phyloP scores from a whole-genome alignment of 1,140 invertebrate genomes.

The Drosophila fuyamai region DNA sequence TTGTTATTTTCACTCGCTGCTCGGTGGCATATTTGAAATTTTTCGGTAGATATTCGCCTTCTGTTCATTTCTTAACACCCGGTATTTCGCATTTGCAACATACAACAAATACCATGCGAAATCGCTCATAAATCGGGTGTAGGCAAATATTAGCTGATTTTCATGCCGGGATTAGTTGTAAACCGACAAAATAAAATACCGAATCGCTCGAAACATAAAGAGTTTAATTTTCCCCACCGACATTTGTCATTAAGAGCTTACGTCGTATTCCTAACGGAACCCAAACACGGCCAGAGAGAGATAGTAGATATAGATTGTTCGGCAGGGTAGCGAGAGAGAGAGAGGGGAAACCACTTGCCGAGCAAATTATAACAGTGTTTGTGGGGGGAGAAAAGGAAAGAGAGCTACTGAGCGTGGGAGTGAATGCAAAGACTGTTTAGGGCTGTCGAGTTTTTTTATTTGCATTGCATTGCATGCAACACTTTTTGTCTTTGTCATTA shows the following conservation, averaged over 20 bases:
- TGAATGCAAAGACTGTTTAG: neutral
- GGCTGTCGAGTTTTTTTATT: neutral
- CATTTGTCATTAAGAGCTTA: conserved; percentile 27
- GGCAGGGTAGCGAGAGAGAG: neutral
- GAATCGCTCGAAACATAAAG: conserved; percentile 31
- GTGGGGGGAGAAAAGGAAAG: conserved; percentile 3
- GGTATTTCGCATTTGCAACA: conserved; percentile 74
- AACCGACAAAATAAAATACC: conserved; percentile 29
- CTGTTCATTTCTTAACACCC: conserved; percentile 66
- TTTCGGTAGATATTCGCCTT: conserved; percentile 51
- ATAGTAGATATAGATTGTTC: neutral
- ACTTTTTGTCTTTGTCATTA: too few species aligned
- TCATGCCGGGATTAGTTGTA: conserved; percentile 27
- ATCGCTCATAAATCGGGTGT: conserved; percentile 67
- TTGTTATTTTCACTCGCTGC: conserved; percentile 25
- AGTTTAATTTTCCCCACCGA: conserved; percentile 35
- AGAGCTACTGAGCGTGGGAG: neutral
- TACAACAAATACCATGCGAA: conserved; percentile 78
- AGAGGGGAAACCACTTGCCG: conserved; percentile 9
- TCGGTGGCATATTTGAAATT: conserved; percentile 29
- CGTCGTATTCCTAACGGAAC: conserved; percentile 25
- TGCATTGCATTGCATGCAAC: too few species aligned
- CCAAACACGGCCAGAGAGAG: conserved; percentile 7
- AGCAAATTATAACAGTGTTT: conserved; percentile 28
- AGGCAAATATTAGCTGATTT: conserved; percentile 54